Base-by-base conservation (phyloP, 2,797 vertebrate genomes). In the Rhinophrynus dorsalis region DNA sequence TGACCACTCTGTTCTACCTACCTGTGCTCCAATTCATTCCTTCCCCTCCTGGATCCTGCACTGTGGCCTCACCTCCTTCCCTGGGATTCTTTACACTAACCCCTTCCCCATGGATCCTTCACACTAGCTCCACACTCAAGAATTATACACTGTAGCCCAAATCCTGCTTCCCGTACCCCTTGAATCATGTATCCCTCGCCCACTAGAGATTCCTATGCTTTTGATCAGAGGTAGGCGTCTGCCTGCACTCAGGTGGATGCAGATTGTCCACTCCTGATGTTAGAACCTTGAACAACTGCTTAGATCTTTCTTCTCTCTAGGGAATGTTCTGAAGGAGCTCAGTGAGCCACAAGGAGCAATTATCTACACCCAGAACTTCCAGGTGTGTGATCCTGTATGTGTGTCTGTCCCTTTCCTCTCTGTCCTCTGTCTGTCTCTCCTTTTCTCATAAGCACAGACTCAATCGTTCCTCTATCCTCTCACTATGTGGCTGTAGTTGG, bases 271-370 rank as follows among this genome's bases (percentile, higher is more conserved):
- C n/a, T n/a, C n/a, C n/a, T n/a, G n/a, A n/a, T n/a, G n/a, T n/a
- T n/a, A n/a, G n/a, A n/a, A n/a, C n/a, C n/a, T n/a, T n/a, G n/a
- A n/a, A n/a, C n/a, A n/a, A n/a, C n/a, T n/a, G n/a, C n/a, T n/a
- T n/a, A n/a, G n/a, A n/a, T n/a, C n/a, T n/a, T 8, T 56, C 9
- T 15, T 6, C n/a, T 62, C 15, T 40, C 20, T 40, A 78, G 89
- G 74, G 76, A 98, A 98, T 0, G 95, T 98, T 27, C 83, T 97
- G 1, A 97, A 98, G 82, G 96, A 98, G 78, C 83, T 98, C 40
- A 94, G 92, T 30, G 95, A 96, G 59, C 95, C 95, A 0, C 87
- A 89, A 0, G 96, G 96, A 57, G 96, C 95, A 0, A 1, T 90
- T 8, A 95, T 97, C 82, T 93, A 94, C 27, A 89, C 90, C 64